Percentiles rank a stretch among this genome's conserved stretches.
Evolutionary conservation across 1,140 invertebrate species (phyloP).

Genomic region (Zaprionus gabonicus): DNA sequence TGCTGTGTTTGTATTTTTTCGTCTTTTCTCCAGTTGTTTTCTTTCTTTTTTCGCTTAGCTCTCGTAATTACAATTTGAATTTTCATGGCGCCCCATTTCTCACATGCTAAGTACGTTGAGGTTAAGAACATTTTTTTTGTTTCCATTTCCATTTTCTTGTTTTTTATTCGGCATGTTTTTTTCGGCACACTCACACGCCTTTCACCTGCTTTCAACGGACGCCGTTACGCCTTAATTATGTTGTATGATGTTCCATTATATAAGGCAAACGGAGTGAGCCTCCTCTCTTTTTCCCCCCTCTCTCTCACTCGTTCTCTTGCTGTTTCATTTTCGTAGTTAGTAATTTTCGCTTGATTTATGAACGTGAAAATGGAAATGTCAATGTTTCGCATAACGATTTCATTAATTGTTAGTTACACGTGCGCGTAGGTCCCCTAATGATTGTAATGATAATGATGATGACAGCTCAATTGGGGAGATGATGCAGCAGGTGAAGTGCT

Average conservation of each 20-base stretch:
- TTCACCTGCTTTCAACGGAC: conserved; percentile 69
- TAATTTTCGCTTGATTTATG: conserved; percentile 80
- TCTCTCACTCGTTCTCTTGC: background rate
- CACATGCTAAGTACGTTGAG: conserved; percentile 43
- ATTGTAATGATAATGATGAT: conserved; percentile 53
- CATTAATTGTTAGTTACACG: conserved; percentile 72
- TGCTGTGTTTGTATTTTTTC: conserved; percentile 7
- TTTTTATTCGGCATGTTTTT: conserved; percentile 49
- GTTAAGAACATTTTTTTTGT: conserved; percentile 41
- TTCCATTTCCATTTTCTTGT: conserved; percentile 20
- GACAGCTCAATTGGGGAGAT: conserved; percentile 60
- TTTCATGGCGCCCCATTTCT: conserved; percentile 66
- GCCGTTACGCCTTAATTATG: conserved; percentile 78
- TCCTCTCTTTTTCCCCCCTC: conserved; percentile 16
- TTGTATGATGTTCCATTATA: conserved; percentile 75
- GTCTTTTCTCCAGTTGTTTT: conserved; percentile 20
- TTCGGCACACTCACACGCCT: conserved; percentile 77
- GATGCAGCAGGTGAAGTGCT: conserved; percentile 37
- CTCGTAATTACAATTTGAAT: conserved; percentile 78
- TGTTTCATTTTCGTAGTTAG: conserved; percentile 29
- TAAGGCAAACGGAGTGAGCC: conserved; percentile 39
- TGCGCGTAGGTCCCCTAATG: conserved; percentile 30
- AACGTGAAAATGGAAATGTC: conserved; percentile 72
- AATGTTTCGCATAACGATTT: conserved; percentile 81
- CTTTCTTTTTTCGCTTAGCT: conserved; percentile 27